A percentile compares a stretch with the other conserved stretches of the same genome.
These are phyloP conservation scores for Apamea monoglypha DNA, from an alignment of 2,888 invertebrate genomes.

Conservation along the genomic window DNA sequence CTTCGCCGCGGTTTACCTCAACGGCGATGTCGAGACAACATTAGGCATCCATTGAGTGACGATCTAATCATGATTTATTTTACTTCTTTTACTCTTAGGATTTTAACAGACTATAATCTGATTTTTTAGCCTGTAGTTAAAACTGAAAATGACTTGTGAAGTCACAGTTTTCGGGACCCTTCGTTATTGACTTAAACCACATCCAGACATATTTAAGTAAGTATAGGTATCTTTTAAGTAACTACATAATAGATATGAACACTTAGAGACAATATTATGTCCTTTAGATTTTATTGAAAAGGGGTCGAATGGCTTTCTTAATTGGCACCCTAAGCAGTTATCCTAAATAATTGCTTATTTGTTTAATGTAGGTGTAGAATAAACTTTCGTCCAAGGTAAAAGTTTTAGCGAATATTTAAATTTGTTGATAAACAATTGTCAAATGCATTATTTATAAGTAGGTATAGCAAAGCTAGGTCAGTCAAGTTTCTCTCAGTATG, in stretches of 20 bases:
- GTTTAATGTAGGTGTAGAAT: neutral
- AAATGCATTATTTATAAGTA: neutral
- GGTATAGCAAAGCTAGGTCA: constrained; percentile 13
- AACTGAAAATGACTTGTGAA: neutral
- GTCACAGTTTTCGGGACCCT: neutral
- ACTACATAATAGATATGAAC: neutral
- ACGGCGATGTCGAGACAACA: neutral
- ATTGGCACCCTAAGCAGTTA: neutral
- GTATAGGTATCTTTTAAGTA: neutral
- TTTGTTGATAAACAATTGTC: neutral
- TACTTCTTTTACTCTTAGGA: neutral
- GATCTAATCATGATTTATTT: neutral
- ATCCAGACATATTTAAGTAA: neutral
- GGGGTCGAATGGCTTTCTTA: neutral
- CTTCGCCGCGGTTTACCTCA: neutral
- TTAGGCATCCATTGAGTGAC: neutral
- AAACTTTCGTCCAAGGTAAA: neutral
- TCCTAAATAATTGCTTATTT: neutral
- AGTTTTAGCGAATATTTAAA: neutral
- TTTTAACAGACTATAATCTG: neutral
- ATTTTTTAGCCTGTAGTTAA: neutral
- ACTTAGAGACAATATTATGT: no score
- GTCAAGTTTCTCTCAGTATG: constrained; percentile 7
- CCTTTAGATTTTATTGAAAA: neutral
- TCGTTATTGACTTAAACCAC: neutral